phyloP scores from a whole-genome alignment of 2,888 invertebrate species.

The Priocnemis perturbator region DNA sequence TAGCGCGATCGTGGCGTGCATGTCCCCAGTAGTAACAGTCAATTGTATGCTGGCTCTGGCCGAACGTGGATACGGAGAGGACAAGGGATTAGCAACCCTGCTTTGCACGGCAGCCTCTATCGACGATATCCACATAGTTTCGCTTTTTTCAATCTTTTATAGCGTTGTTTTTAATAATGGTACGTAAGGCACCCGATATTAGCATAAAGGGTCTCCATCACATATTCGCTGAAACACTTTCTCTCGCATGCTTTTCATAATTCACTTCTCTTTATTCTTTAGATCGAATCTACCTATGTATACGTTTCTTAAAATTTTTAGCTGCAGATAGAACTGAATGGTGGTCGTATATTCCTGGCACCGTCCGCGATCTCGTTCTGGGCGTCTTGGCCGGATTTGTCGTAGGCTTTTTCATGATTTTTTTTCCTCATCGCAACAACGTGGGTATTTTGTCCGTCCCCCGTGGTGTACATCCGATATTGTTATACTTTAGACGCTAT shows the following conservation, averaged over 20 bases:
- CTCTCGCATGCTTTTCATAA: neutral
- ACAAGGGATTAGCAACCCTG: constrained; percentile 85
- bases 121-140: constrained; percentile 87
- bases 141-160: constrained; percentile 82
- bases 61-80: constrained; percentile 81
- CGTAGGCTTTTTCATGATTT: constrained; percentile 80
- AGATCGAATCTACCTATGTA: too few relatives aligned
- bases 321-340: neutral
- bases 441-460: constrained; percentile 64
- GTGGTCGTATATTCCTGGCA: constrained; percentile 63
- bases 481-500: neutral
- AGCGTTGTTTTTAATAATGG: constrained; percentile 80
- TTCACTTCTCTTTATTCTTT: neutral
- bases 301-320: too few relatives aligned
- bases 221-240: neutral
- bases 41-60: constrained; percentile 66
- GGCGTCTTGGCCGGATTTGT: constrained; percentile 80
- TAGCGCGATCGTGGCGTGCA: constrained; percentile 66
- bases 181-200: constrained; percentile 65
- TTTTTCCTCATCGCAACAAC: constrained; percentile 78
- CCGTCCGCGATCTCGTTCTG: constrained; percentile 77
- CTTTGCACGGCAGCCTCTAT: constrained; percentile 84
- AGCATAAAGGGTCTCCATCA: neutral
- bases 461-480: neutral
- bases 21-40: constrained; percentile 70